Evolutionary conservation across 1,140 invertebrate genomes (phyloP).

Genomic region (Heliconius congener): DNA sequence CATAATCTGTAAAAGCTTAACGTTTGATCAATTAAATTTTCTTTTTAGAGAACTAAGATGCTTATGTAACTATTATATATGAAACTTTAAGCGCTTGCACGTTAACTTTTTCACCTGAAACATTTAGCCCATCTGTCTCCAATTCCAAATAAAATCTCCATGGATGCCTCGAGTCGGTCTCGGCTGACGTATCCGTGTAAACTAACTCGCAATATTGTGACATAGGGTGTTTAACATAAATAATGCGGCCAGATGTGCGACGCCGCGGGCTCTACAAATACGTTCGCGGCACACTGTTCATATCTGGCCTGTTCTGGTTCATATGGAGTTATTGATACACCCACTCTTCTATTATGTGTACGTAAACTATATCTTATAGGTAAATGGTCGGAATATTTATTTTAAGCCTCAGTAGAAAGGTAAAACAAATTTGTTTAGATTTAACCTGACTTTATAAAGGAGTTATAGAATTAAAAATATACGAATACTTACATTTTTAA

Average conservation of each 20-base stretch:
- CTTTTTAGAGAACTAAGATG: background rate
- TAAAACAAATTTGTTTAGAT: background rate
- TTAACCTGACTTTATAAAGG: background rate
- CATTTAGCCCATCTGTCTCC: slow-evolving; percentile 35
- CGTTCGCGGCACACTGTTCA: slow-evolving; percentile 61
- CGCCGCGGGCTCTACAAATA: slow-evolving; percentile 75
- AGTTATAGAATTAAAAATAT: background rate
- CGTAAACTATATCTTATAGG: background rate
- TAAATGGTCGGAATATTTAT: background rate
- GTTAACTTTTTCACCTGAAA: background rate
- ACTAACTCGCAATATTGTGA: slow-evolving; percentile 79
- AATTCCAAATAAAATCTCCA: slow-evolving; percentile 62
- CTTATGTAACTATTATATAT: no score
- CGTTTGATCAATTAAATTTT: background rate
- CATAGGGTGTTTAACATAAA: slow-evolving; percentile 81
- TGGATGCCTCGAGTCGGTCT: slow-evolving; percentile 44
- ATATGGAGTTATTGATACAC: slow-evolving; percentile 28
- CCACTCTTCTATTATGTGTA: background rate
- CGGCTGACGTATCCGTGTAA: slow-evolving; percentile 44
- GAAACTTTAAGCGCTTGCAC: no score
- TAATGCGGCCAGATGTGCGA: slow-evolving; percentile 78
- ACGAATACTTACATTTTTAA: background rate
- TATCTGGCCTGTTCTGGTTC: slow-evolving; percentile 40
- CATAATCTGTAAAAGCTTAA: background rate
- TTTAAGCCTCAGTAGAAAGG: background rate